Base-by-base conservation (phyloP, 2,888 invertebrate genomes). In the Actias luna region DNA sequence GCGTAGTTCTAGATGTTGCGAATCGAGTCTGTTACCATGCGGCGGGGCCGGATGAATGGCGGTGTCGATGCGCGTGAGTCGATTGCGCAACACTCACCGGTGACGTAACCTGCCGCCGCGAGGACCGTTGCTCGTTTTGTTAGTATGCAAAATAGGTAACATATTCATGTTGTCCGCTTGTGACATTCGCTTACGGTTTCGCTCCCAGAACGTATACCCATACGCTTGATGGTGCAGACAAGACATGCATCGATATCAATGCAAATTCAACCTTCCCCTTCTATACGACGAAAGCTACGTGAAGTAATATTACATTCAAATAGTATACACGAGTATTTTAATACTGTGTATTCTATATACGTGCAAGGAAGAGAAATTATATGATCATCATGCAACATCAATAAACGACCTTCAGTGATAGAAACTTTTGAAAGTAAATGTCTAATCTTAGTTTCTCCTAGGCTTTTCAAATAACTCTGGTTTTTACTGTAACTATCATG, bases 91-190 rank as follows among this genome's bases (percentile, higher is more conserved):
- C 77, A 69, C 66, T 69, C 68, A 69, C 63, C 75, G 79, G 80
- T 91, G 89, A 89, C 90, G 91, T 83, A 90, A 90, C 82, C 80
- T 79, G 83, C 80, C 85, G 85, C 75, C 75, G 69, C 58, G 63
- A 64, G 65, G 62, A 68, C 85, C 84, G 85, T 86, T 84, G 84
- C 86, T 84, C 82, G 84, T 25, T 39, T 25, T 25, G 46, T 88
- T 88, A 83, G 85, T 88, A 90, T 89, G 89, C 89, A 88, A 87
- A 89, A 84, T 87, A 84, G 84, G 84, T 83, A 79, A 83, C 84
- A 85, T 86, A 84, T 85, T 83, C 80, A 80, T 81, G 84, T 80
- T 78, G 79, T 76, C 69, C 73, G 73, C 71, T 74, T 71, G 73
- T 71, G 76, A 78, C 73, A 79, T 82, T 82, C 79, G 80, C 81